A percentile compares a stretch with the other conserved stretches of the same genome.
Conservation (phyloP, 2,797 vertebrate genomes). For the Morelia viridis region DNA sequence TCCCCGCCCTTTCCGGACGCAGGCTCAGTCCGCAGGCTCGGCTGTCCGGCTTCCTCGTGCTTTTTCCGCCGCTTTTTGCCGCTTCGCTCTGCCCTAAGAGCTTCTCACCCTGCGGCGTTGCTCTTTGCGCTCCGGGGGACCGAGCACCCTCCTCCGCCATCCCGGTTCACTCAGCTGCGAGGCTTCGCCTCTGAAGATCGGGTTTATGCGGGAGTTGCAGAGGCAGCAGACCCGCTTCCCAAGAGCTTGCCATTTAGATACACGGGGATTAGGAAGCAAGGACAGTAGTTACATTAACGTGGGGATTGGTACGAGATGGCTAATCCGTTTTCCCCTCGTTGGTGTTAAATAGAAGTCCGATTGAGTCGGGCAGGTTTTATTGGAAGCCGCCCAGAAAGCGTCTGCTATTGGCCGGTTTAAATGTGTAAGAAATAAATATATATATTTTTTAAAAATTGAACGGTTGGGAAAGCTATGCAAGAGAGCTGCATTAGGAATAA, state of each 20-base stretch:
- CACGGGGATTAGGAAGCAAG: not conserved
- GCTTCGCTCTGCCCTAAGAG: not conserved
- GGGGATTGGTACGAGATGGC: not conserved
- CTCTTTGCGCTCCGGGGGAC: not conserved
- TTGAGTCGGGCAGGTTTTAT: too few relatives aligned
- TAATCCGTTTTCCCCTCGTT: not conserved
- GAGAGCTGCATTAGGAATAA: not conserved
- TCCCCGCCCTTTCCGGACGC: not conserved
- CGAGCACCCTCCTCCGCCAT: not conserved
- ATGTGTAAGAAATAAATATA: too few relatives aligned
- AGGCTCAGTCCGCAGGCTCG: not conserved
- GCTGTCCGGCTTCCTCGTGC: not conserved
- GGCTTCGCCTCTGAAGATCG: not conserved
- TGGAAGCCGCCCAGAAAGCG: too few relatives aligned
- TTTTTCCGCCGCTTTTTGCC: not conserved
- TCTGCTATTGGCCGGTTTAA: too few relatives aligned
- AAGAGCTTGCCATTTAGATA: not conserved
- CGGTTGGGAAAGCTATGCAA: not conserved
- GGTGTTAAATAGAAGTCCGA: not conserved
- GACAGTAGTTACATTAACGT: not conserved
- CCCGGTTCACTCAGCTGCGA: not conserved
- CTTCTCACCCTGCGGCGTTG: not conserved
- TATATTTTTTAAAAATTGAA: not conserved
- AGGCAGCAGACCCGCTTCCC: not conserved
- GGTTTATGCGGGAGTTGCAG: not conserved